Conservation (phyloP, 2,888 invertebrate genomes). For the Caenorhabditis becei region DNA sequence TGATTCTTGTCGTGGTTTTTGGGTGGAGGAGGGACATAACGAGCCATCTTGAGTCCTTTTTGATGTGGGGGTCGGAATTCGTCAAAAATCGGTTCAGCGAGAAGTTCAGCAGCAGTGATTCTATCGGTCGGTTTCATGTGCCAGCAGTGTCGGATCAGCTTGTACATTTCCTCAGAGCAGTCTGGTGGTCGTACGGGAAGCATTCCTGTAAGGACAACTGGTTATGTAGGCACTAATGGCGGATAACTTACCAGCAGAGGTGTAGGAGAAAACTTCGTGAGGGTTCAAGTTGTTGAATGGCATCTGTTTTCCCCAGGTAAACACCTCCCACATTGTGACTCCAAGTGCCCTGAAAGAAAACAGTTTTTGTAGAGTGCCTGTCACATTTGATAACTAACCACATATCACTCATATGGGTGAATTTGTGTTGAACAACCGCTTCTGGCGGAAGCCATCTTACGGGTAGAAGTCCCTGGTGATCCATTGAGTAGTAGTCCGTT, state of each 20-base stretch:
- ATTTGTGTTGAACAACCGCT: constrained; percentile 96
- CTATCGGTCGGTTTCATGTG: constrained; percentile 92
- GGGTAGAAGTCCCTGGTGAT: constrained; percentile 70
- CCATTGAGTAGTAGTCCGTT: constrained; percentile 78
- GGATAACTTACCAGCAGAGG: constrained; percentile 76
- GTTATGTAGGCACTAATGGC: background rate
- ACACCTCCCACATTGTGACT: constrained; percentile 98
- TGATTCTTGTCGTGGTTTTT: no score
- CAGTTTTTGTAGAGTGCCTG: background rate
- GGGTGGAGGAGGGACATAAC: no score
- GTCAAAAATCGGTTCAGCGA: constrained; percentile 43
- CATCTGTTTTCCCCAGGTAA: constrained; percentile 92
- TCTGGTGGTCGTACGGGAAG: constrained; percentile 92
- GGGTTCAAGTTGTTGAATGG: constrained; percentile 96
- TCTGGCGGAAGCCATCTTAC: constrained; percentile 98
- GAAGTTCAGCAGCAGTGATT: constrained; percentile 92
- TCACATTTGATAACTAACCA: constrained; percentile 86
- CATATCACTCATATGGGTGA: constrained; percentile 97
- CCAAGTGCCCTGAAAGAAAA: constrained; percentile 87
- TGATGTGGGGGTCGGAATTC: constrained; percentile 20
- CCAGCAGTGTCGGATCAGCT: constrained; percentile 98
- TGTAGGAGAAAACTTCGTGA: constrained; percentile 90
- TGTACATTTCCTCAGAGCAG: constrained; percentile 90
- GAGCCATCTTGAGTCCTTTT: no score
- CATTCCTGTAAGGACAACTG: constrained; percentile 85